Conservation (phyloP, 2,888 invertebrate species). For the Bimastos eiseni region DNA sequence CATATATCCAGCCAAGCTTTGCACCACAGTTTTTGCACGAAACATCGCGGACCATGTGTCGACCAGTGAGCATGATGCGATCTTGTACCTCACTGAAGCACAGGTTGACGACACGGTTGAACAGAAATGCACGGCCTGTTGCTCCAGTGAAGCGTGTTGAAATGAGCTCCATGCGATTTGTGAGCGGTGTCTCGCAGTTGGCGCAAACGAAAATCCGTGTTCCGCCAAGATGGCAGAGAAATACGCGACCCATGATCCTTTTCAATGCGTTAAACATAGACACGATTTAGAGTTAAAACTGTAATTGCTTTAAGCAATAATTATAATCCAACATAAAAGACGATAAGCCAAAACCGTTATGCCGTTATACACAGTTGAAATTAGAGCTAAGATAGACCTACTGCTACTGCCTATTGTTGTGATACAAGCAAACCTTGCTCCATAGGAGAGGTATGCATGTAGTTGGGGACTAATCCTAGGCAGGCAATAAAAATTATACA, state of each 20-base stretch:
- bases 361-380: too few relatives aligned
- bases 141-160: slow-evolving; percentile 97
- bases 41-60: slow-evolving; percentile 98
- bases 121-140: slow-evolving; percentile 94
- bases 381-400: too few relatives aligned
- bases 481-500: too few relatives aligned
- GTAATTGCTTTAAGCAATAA: neutral
- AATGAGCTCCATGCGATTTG: slow-evolving; percentile 89
- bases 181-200: slow-evolving; percentile 90
- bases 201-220: slow-evolving; percentile 89
- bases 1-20: slow-evolving; percentile 97
- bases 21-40: slow-evolving; percentile 95
- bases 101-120: slow-evolving; percentile 86
- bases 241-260: slow-evolving; percentile 59
- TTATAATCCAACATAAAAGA: neutral
- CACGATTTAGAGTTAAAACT: neutral
- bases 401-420: too few relatives aligned
- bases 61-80: slow-evolving; percentile 90
- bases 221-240: slow-evolving; percentile 91
- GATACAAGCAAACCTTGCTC: too few relatives aligned
- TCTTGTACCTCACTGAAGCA: slow-evolving; percentile 72
- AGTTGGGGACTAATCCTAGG: too few relatives aligned
- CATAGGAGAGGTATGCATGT: too few relatives aligned
- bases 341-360: neutral
- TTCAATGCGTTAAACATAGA: neutral